Conservation (phyloP, 2,797 vertebrate species). For the Neopelma chrysocephalum region DNA sequence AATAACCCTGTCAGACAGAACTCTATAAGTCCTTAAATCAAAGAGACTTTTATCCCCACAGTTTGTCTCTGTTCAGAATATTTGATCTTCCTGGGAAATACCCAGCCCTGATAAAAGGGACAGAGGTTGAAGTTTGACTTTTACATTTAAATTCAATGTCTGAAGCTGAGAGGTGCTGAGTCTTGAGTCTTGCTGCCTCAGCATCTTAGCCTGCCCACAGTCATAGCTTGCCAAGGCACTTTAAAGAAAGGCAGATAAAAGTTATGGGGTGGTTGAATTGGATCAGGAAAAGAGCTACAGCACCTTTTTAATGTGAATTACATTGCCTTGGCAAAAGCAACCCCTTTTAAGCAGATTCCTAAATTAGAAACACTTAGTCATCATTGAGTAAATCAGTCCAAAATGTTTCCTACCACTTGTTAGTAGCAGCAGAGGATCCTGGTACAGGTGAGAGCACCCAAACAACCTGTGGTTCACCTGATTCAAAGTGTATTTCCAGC, state of each 20-base stretch:
- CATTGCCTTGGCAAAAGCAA: constrained; percentile 5
- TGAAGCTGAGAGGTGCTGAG: background rate
- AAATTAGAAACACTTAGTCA: background rate
- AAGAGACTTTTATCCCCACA: background rate
- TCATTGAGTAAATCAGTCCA: background rate
- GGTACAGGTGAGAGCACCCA: background rate
- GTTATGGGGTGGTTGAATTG: background rate
- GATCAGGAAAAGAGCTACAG: constrained; percentile 5
- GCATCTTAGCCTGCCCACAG: background rate
- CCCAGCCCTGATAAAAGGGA: background rate
- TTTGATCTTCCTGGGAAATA: background rate
- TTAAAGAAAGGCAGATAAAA: constrained; percentile 16
- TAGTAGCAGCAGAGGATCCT: background rate
- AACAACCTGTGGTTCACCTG: rapidly evolving
- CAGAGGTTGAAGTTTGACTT: constrained; percentile 21
- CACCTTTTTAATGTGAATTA: constrained; percentile 10
- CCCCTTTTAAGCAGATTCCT: background rate
- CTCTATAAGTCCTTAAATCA: background rate
- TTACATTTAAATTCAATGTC: background rate
- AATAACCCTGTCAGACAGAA: background rate
- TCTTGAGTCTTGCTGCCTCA: constrained; percentile 34
- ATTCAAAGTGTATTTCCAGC: background rate
- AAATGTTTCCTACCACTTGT: rapidly evolving
- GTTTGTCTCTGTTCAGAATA: background rate
- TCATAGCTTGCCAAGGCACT: constrained; percentile 8